These are phyloP conservation scores for Drosophila orosa DNA, from an alignment of 1,140 invertebrate genomes.

Conservation along the genomic window DNA sequence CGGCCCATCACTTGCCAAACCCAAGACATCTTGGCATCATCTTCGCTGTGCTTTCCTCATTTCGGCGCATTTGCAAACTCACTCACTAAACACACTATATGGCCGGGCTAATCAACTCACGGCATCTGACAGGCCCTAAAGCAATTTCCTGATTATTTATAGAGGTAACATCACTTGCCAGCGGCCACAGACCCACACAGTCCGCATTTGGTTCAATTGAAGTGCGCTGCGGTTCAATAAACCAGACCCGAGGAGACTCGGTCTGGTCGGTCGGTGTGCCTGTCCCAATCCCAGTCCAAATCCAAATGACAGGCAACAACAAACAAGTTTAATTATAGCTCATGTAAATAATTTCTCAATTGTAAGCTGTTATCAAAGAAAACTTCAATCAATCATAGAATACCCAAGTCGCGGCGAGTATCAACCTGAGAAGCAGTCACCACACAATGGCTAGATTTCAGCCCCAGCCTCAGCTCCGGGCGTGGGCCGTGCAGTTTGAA, in stretches of 20 bases:
- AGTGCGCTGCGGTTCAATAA: conserved; percentile 68
- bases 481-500: conserved; percentile 80
- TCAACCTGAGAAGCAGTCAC: conserved; percentile 63
- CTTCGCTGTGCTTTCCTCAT: conserved; percentile 19
- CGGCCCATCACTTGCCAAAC: conserved; percentile 30
- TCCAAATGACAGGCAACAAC: conserved; percentile 78
- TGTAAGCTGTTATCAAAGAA: conserved; percentile 80
- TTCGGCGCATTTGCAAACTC: conserved; percentile 47
- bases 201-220: conserved; percentile 62
- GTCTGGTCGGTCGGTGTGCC: background rate
- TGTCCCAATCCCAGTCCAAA: conserved; percentile 12
- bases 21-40: conserved; percentile 27
- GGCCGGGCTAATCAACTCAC: conserved; percentile 67
- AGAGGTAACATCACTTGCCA: conserved; percentile 74
- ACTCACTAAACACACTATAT: conserved; percentile 63
- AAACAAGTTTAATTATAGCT: conserved; percentile 83
- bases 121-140: conserved; percentile 68
- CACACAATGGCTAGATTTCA: conserved; percentile 56
- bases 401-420: conserved; percentile 47
- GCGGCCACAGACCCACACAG: conserved; percentile 46
- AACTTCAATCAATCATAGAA: conserved; percentile 82
- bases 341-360: conserved; percentile 83
- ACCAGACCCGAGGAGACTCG: conserved; percentile 52
- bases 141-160: conserved; percentile 75
- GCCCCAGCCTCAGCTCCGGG: conserved; percentile 44